A percentile compares a stretch with the other conserved stretches of the same genome.
phyloP scores from a whole-genome alignment of 2,113 vertebrate species.

The Nycticebus coucang region DNA sequence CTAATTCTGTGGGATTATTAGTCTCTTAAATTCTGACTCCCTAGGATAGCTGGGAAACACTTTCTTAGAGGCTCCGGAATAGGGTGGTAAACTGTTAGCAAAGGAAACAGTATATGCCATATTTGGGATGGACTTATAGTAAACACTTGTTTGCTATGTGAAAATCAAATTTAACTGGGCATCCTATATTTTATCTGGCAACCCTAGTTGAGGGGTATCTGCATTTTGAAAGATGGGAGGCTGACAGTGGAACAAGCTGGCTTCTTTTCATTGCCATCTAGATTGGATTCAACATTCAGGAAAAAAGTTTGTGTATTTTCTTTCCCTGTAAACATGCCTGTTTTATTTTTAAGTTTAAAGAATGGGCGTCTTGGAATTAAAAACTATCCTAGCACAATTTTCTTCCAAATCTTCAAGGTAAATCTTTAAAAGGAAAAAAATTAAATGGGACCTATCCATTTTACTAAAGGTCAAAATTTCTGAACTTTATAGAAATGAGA shows the following conservation, averaged over 20 bases:
- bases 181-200: background rate
- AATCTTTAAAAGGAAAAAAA: constrained; percentile 46
- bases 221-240: background rate
- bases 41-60: background rate
- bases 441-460: background rate
- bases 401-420: constrained; percentile 6
- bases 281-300: background rate
- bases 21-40: background rate
- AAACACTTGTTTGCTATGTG: background rate
- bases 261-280: background rate
- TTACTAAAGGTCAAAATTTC: background rate
- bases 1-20: background rate
- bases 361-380: constrained; percentile 3
- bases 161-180: background rate
- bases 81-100: background rate
- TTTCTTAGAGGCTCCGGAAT: background rate
- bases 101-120: background rate
- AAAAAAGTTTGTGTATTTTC: background rate
- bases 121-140: background rate
- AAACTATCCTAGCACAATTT: background rate
- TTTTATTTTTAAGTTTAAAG: background rate
- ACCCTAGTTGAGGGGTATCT: background rate
- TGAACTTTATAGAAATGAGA: background rate
- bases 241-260: background rate
- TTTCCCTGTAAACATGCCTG: background rate